phyloP scores from a whole-genome alignment of 1,140 invertebrate species.

The Harpegnathos saltator region DNA sequence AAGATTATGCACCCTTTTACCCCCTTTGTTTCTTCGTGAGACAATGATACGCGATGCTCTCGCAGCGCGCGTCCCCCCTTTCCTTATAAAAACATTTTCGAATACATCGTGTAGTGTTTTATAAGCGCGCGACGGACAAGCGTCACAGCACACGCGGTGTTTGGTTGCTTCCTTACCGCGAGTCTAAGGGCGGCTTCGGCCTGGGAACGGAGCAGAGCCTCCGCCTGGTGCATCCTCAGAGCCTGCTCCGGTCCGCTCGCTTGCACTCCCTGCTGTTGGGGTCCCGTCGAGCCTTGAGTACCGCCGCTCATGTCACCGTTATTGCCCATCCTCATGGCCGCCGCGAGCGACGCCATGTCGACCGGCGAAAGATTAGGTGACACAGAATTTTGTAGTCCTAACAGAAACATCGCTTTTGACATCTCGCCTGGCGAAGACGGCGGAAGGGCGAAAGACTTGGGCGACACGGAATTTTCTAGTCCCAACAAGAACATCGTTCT shows the following conservation, averaged over 20 bases:
- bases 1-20: no score
- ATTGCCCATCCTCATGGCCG: conserved; percentile 92
- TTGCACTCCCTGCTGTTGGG: conserved; percentile 87
- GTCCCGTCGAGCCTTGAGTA: conserved; percentile 86
- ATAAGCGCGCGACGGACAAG: not conserved
- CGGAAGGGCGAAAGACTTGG: conserved; percentile 86
- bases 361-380: conserved; percentile 88
- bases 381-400: conserved; percentile 85
- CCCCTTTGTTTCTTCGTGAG: no score
- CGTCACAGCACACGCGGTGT: not conserved
- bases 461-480: conserved; percentile 84
- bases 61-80: no score
- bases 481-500: conserved; percentile 72
- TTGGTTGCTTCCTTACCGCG: conserved; percentile 87
- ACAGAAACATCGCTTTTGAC: conserved; percentile 37
- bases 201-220: conserved; percentile 92
- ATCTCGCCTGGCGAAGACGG: not conserved
- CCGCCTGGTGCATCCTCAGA: conserved; percentile 91
- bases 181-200: conserved; percentile 93
- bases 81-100: no score
- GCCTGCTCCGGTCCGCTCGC: conserved; percentile 88
- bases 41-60: no score
- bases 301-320: conserved; percentile 86
- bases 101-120: not conserved
- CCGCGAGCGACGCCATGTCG: conserved; percentile 91